These are phyloP conservation scores for Anoncus sp. DNA, from an alignment of 2,888 invertebrate genomes.

Conservation along the genomic window DNA sequence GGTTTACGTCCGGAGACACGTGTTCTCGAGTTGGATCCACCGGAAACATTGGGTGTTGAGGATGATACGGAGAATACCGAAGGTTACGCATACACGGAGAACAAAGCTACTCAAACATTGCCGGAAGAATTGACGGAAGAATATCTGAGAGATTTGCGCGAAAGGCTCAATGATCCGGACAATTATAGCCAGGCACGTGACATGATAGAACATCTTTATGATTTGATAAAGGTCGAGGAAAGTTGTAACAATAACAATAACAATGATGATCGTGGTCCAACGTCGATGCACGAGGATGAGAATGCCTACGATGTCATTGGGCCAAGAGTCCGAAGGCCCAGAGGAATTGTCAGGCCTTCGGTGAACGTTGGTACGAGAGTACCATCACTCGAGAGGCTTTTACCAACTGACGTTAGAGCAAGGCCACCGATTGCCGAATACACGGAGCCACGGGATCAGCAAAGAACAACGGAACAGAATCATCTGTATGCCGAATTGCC, in stretches of 20 bases:
- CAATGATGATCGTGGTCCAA: conserved; percentile 79
- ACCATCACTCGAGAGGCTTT: conserved; percentile 86
- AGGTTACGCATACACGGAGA: conserved; percentile 82
- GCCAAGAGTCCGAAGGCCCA: conserved; percentile 78
- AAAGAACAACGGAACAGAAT: conserved; percentile 79
- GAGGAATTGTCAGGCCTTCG: conserved; percentile 83
- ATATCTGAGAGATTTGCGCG: conserved; percentile 87
- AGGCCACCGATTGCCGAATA: conserved; percentile 82
- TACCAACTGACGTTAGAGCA: conserved; percentile 82
- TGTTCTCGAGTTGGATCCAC: conserved; percentile 83
- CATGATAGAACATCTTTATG: conserved; percentile 91
- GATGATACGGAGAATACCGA: conserved; percentile 80
- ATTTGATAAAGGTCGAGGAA: conserved; percentile 89
- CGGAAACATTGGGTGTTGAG: conserved; percentile 68
- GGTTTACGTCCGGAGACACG: conserved; percentile 86
- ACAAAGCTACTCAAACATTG: conserved; percentile 89
- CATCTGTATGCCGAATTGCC: conserved; percentile 88
- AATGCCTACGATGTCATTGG: conserved; percentile 88
- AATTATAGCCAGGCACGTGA: conserved; percentile 90
- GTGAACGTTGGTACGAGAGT: conserved; percentile 86
- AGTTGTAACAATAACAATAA: conserved; percentile 84
- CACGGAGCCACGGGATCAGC: conserved; percentile 82
- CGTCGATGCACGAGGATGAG: conserved; percentile 81
- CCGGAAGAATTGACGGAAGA: conserved; percentile 91
- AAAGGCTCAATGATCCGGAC: conserved; percentile 89